Evolutionary conservation across 2,888 invertebrate species (phyloP).

Genomic region (Rotaria sp.): DNA sequence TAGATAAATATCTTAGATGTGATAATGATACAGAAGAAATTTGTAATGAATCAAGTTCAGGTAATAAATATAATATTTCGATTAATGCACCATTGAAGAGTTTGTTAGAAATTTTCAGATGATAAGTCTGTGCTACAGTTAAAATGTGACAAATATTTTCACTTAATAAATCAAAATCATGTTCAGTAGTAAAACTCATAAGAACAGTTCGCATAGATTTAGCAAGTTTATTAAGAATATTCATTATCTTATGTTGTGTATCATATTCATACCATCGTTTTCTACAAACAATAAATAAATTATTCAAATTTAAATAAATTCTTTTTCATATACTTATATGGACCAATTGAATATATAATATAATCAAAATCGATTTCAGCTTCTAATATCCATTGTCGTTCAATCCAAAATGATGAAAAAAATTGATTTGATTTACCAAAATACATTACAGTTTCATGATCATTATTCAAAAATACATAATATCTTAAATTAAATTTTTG

Average conservation of each 20-base stretch:
- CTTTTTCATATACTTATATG: not conserved
- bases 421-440: not conserved
- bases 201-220: not conserved
- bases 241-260: not conserved
- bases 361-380: not conserved
- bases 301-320: not conserved
- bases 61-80: not conserved
- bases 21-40: not conserved
- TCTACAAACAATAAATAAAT: not conserved
- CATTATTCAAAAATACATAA: not conserved
- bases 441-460: not conserved
- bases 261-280: not conserved
- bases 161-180: too few species aligned
- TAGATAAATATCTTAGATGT: not conserved
- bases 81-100: not conserved
- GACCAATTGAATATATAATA: not conserved
- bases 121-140: not conserved
- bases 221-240: not conserved
- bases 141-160: not conserved
- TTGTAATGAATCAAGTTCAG: not conserved
- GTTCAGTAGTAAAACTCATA: too few species aligned
- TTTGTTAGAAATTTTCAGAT: not conserved
- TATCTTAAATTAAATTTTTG: not conserved
- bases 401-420: not conserved
- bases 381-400: not conserved